A percentile compares a stretch with the other conserved stretches of the same genome.
Evolutionary conservation across 2,797 vertebrate genomes (phyloP).

Genomic region (Spinus pinus): DNA sequence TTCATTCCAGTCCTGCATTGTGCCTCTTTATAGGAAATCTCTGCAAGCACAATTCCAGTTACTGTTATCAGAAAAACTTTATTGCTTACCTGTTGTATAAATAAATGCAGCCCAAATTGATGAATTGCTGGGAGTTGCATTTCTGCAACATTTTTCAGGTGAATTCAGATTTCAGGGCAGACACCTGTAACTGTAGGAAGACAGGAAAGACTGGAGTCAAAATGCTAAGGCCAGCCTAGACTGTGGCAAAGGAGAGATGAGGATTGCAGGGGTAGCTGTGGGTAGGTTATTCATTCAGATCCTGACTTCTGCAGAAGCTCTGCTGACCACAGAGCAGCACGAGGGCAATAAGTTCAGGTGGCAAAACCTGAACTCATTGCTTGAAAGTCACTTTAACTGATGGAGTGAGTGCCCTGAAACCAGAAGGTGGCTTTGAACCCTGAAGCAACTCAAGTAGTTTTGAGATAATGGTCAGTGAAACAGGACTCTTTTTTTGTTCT

Average conservation of each 20-base stretch:
- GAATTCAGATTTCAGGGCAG: background rate
- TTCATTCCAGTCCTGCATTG: background rate
- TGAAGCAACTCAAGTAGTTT: background rate
- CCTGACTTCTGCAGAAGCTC: background rate
- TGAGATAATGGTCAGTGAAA: slow-evolving; percentile 16
- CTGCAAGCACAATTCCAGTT: background rate
- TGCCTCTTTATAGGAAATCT: background rate
- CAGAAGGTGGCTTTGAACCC: background rate
- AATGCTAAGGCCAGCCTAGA: background rate
- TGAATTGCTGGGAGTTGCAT: background rate
- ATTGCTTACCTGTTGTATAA: background rate
- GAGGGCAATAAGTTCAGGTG: background rate
- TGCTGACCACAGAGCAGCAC: background rate
- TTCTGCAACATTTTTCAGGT: background rate
- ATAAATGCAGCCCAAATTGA: background rate
- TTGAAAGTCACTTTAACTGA: background rate
- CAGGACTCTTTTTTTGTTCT: background rate
- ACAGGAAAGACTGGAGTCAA: background rate
- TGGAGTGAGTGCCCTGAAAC: background rate
- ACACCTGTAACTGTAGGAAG: background rate
- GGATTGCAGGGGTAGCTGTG: background rate
- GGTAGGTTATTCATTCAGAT: background rate
- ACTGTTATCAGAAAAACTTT: background rate
- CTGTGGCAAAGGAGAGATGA: background rate
- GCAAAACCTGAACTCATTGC: background rate